Evolutionary conservation across 2,797 vertebrate species (phyloP), one percentile per base, ranked within the genome.

Genomic region (Tarsius wallacei): DNA sequence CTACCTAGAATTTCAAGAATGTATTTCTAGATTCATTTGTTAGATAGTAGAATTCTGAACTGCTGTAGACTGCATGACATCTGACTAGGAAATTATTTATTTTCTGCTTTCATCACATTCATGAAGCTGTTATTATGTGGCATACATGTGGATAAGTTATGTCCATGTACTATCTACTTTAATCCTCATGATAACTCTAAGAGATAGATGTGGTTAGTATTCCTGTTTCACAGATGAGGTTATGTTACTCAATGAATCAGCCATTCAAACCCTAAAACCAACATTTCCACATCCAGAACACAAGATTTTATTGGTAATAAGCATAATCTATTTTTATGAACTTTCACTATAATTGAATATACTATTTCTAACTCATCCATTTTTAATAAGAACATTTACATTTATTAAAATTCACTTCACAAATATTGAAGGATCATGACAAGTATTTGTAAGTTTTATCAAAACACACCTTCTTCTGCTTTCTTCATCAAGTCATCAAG

Each of bases 401-500:
- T 76, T 85, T 81, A 55, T 64, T 5, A 68, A 70, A 93, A 59
- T 7, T 55, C 74, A 78, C 28, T 86, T 90, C 11, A 3, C 15
- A 59, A 47, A 61, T 49, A 77, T 7, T 1, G 4, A 88, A 86
- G 1, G 10, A 71, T 59, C 24, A 53, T 93, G 91, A 26, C 83
- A 90, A 53, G n/a, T 7, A 61, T 64, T 0, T n/a, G 9, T 17
- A 89, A 57, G 11, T 33, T 73, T 8, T n/a, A 13, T 42, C 61
- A 95, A 3, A 13, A 53, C 36, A n/a, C 97, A 99, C 99, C 99
- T 94, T 99, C 98, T 97, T 99, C 99, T 81, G 99, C 99, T 83
- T 98, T 98, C 64, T 98, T 98, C 57, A 99, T 99, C 57, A 99
- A 99, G 61, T 99, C 99, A 97, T 99, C 99, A n/a, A 99, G 98